Conservation (phyloP, 2,113 vertebrate genomes). For the Notarius lentiginosus region DNA sequence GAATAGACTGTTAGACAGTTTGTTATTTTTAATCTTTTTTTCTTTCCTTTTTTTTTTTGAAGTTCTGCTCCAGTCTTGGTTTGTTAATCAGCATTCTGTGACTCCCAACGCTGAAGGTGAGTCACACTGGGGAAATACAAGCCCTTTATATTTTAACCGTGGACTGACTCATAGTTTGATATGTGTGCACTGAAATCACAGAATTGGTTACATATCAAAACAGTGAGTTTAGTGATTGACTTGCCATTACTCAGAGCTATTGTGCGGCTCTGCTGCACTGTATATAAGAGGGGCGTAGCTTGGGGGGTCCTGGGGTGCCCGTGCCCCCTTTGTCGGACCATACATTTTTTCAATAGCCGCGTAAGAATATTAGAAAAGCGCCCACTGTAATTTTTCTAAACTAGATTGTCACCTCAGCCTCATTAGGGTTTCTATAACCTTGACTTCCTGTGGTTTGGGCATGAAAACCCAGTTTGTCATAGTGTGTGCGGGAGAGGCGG, state of each 20-base stretch:
- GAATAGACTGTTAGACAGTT: not conserved
- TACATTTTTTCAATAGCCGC: too few relatives aligned
- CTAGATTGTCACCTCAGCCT: too few relatives aligned
- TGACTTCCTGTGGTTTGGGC: too few relatives aligned
- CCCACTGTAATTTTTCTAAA: too few relatives aligned
- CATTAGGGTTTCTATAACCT: too few relatives aligned
- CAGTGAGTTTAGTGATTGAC: not conserved
- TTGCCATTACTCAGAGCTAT: not conserved
- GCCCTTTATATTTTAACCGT: not conserved
- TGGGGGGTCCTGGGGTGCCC: too few relatives aligned
- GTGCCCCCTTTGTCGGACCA: too few relatives aligned
- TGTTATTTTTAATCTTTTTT: not conserved
- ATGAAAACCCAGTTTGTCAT: too few relatives aligned
- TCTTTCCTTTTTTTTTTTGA: too few relatives aligned
- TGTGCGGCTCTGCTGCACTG: not conserved
- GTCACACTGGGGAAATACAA: not conserved
- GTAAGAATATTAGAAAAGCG: too few relatives aligned
- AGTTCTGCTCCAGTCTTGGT: not conserved
- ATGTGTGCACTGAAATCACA: not conserved
- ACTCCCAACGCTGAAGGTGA: not conserved
- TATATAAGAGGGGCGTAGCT: not conserved
- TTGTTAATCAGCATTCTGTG: not conserved
- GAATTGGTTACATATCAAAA: not conserved
- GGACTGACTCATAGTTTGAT: constrained; percentile 4
- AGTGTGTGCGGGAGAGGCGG: too few relatives aligned